Evolutionary conservation across 2,113 vertebrate species (phyloP).

Genomic region (Clarias batrachus): DNA sequence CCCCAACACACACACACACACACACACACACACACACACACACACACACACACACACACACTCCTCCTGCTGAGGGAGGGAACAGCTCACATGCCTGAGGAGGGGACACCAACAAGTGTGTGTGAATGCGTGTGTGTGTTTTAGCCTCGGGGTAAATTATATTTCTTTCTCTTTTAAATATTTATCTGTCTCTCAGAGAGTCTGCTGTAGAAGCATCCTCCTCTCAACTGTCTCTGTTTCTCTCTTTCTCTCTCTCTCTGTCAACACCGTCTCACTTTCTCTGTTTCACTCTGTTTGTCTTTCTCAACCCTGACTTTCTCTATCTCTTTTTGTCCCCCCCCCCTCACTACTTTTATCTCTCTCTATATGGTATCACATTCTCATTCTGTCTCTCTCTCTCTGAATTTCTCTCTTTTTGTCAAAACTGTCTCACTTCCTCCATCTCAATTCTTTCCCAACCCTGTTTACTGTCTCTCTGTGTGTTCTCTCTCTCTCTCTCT

Average conservation of each 20-base stretch:
- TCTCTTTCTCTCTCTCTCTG: neutral
- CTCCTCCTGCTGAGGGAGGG: conserved; percentile 72
- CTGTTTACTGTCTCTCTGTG: neutral
- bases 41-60: conserved; percentile 61
- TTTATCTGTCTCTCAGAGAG: neutral
- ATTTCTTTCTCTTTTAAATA: neutral
- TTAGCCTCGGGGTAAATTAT: neutral
- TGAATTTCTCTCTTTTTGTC: neutral
- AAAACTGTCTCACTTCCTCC: neutral
- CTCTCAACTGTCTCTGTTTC: neutral
- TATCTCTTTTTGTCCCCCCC: conserved; percentile 20
- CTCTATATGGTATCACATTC: neutral
- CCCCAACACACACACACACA: conserved; percentile 62
- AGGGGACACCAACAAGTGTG: conserved; percentile 64
- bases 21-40: conserved; percentile 68
- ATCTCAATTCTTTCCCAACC: neutral
- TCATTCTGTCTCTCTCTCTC: neutral
- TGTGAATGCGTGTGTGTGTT: conserved; percentile 56
- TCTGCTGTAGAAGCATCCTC: neutral
- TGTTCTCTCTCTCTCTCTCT: neutral
- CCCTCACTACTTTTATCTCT: conserved; percentile 41
- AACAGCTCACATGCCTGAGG: conserved; percentile 70
- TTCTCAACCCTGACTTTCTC: neutral
- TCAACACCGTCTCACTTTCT: neutral
- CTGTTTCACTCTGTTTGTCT: neutral